Evolutionary conservation across 2,888 invertebrate species (phyloP).

Genomic region (Drosophila neotestacea): DNA sequence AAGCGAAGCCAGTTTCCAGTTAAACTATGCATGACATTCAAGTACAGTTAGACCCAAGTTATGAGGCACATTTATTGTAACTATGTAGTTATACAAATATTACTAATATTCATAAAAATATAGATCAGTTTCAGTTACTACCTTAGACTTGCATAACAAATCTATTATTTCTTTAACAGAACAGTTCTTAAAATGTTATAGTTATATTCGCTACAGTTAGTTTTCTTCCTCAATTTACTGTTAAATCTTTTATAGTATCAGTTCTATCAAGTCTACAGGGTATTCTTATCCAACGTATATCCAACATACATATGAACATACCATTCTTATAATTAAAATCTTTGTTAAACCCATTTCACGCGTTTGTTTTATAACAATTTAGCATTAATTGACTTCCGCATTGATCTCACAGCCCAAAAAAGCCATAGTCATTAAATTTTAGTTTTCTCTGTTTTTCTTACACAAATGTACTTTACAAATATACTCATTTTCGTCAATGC

Average conservation of each 20-base stretch:
- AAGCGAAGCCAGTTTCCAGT: conserved; percentile 37
- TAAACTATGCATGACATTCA: conserved; percentile 55
- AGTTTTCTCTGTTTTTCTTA: background rate
- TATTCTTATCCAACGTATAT: background rate
- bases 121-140: too few species aligned
- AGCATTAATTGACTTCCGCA: conserved; percentile 17
- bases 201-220: too few species aligned
- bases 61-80: background rate
- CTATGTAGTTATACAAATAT: background rate
- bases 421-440: conserved; percentile 6
- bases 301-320: too few species aligned
- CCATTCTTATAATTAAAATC: conserved; percentile 7
- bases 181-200: too few species aligned
- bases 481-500: background rate
- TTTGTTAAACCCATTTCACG: conserved; percentile 34
- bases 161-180: too few species aligned
- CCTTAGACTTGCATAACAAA: too few species aligned
- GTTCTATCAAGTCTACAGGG: background rate
- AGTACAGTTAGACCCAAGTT: conserved; percentile 19
- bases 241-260: background rate
- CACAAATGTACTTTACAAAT: background rate
- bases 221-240: too few species aligned
- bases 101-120: background rate
- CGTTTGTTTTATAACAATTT: conserved; percentile 11
- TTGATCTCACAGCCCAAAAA: background rate